phyloP scores from a whole-genome alignment of 2,888 invertebrate genomes.

The Sphaerophoria taeniata region DNA sequence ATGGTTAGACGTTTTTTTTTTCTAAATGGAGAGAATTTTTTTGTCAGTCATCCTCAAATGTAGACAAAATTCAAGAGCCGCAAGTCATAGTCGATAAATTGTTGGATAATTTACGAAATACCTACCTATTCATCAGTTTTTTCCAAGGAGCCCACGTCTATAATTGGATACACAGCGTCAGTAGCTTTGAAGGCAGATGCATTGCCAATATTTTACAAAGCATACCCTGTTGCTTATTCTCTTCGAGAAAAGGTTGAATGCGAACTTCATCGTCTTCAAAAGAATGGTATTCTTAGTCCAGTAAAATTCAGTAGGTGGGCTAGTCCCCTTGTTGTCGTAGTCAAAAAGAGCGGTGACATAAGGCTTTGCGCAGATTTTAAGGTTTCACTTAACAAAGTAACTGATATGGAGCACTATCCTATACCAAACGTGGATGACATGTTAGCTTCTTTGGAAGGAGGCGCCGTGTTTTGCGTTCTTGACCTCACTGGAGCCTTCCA shows the following conservation, averaged over 20 bases:
- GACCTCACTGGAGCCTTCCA: conserved; percentile 47
- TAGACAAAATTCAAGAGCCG: conserved; percentile 17
- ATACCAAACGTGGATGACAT: conserved; percentile 54
- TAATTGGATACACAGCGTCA: conserved; percentile 5
- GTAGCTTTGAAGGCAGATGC: no score
- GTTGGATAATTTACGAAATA: conserved; percentile 13
- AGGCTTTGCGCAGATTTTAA: conserved; percentile 61
- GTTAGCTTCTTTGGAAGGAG: conserved; percentile 35
- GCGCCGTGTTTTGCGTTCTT: conserved; percentile 31
- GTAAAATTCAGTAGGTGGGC: conserved; percentile 69
- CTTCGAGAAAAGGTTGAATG: conserved; percentile 45
- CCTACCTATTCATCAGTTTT: conserved; percentile 19
- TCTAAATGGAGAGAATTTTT: conserved; percentile 23
- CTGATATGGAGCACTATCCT: conserved; percentile 58
- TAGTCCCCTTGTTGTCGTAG: conserved; percentile 36
- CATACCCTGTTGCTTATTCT: conserved; percentile 69
- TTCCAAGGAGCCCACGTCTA: conserved; percentile 16
- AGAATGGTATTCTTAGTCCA: conserved; percentile 64
- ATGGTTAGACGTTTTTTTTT: no score
- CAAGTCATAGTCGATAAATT: conserved; percentile 11
- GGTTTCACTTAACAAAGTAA: conserved; percentile 66
- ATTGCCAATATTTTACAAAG: conserved; percentile 55
- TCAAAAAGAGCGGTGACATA: conserved; percentile 50
- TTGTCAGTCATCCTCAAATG: conserved; percentile 10
- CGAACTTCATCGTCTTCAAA: conserved; percentile 21